Conservation (phyloP, 1,140 invertebrate genomes). For the Brachionus rotundiformis region DNA sequence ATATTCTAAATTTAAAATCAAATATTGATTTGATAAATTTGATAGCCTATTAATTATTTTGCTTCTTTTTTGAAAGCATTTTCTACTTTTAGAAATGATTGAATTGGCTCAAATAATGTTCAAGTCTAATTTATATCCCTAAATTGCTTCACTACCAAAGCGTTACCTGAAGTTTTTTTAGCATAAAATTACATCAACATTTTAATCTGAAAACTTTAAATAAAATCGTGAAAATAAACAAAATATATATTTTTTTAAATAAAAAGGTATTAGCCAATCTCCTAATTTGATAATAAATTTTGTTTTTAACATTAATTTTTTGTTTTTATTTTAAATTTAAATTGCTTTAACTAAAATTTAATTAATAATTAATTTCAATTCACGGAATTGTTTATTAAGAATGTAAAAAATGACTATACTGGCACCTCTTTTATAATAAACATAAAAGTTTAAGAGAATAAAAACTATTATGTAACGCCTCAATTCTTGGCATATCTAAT, state of each 20-base stretch:
- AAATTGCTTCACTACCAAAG: conserved; percentile 5
- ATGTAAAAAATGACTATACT: too few relatives aligned
- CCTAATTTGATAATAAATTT: background rate
- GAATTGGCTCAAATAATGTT: background rate
- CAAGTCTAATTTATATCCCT: background rate
- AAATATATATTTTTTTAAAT: background rate
- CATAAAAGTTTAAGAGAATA: background rate
- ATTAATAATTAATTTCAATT: too few relatives aligned
- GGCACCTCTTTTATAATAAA: background rate
- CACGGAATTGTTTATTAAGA: too few relatives aligned
- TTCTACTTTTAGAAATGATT: background rate
- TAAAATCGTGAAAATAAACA: conserved; percentile 1
- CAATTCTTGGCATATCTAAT: background rate
- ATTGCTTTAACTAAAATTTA: too few relatives aligned
- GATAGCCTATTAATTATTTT: too few relatives aligned
- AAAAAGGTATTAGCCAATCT: background rate
- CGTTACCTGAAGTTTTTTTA: background rate
- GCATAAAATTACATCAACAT: background rate
- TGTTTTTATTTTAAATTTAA: too few relatives aligned
- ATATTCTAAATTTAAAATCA: too few relatives aligned
- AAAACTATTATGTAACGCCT: background rate
- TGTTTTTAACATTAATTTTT: background rate
- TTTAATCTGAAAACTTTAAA: background rate
- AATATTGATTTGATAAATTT: background rate
- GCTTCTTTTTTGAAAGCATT: too few relatives aligned